A percentile compares a stretch with the other conserved stretches of the same genome.
phyloP scores from a whole-genome alignment of 2,113 vertebrate species.

The Perca fluviatilis region DNA sequence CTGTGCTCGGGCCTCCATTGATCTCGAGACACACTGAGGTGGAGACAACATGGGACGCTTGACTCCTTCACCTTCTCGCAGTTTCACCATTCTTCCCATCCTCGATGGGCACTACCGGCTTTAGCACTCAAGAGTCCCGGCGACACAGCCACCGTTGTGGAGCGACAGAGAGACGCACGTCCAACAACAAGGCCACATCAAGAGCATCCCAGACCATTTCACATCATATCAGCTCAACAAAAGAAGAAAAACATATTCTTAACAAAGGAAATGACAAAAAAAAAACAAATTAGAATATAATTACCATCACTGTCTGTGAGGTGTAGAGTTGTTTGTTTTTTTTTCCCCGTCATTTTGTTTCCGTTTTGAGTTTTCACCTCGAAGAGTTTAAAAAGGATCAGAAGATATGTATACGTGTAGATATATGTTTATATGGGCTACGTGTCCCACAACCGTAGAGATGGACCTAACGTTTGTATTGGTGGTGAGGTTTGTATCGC shows the following conservation, averaged over 20 bases:
- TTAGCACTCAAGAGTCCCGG: conserved; percentile 66
- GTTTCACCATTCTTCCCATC: conserved; percentile 64
- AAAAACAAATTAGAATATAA: conserved; percentile 64
- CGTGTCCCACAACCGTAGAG: conserved; percentile 71
- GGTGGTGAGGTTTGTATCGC: conserved; percentile 72
- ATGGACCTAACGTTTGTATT: conserved; percentile 81
- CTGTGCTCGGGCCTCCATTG: conserved; percentile 63
- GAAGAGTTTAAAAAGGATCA: conserved; percentile 68
- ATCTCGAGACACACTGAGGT: conserved; percentile 64
- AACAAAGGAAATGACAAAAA: conserved; percentile 61
- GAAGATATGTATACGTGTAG: conserved; percentile 75
- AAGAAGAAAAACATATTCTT: conserved; percentile 55
- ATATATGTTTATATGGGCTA: conserved; percentile 79
- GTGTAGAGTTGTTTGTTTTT: conserved; percentile 78
- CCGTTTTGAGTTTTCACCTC: conserved; percentile 63
- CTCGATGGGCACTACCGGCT: conserved; percentile 70
- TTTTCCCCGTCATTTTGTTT: conserved; percentile 69
- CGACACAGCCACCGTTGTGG: conserved; percentile 55
- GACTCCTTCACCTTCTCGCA: conserved; percentile 72
- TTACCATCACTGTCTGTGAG: conserved; percentile 78
- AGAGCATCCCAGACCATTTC: conserved; percentile 66
- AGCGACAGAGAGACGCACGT: conserved; percentile 70
- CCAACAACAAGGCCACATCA: conserved; percentile 58
- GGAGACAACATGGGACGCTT: conserved; percentile 74
- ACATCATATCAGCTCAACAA: conserved; percentile 65